Conservation (phyloP, 2,113 vertebrate species). For the Labeo rohita region DNA sequence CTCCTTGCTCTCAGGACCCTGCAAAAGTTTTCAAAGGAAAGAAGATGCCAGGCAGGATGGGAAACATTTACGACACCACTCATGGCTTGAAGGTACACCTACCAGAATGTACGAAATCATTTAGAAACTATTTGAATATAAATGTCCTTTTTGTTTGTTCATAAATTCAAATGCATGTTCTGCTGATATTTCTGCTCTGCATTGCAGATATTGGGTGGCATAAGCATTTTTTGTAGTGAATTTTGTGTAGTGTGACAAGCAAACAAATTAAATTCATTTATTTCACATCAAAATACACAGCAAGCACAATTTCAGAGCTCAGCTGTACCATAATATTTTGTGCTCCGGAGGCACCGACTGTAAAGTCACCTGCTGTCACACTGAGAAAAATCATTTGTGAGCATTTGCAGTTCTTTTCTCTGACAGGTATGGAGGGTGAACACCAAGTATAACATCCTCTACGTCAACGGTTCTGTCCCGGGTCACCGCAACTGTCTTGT, state of each 20-base stretch:
- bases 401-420: background rate
- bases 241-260: background rate
- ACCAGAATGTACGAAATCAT: background rate
- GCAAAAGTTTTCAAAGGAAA: slow-evolving; percentile 90
- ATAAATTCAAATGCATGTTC: background rate
- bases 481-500: slow-evolving; percentile 92
- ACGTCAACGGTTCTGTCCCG: slow-evolving; percentile 90
- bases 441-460: slow-evolving; percentile 89
- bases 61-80: slow-evolving; percentile 82
- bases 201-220: slow-evolving; percentile 4
- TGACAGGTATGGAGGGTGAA: slow-evolving; percentile 93
- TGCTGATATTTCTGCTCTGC: background rate
- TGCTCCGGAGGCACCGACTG: background rate
- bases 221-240: background rate
- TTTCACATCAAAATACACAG: background rate
- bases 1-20: slow-evolving; percentile 77
- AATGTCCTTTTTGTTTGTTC: background rate
- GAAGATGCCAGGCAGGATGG: slow-evolving; percentile 95
- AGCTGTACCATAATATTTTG: background rate
- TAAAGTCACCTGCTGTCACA: background rate
- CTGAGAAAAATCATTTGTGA: background rate
- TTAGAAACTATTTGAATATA: background rate
- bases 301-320: background rate
- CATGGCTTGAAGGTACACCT: slow-evolving; percentile 84
- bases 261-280: background rate